phyloP scores from a whole-genome alignment of 2,113 vertebrate genomes.

The Oreotrochilus melanogaster region DNA sequence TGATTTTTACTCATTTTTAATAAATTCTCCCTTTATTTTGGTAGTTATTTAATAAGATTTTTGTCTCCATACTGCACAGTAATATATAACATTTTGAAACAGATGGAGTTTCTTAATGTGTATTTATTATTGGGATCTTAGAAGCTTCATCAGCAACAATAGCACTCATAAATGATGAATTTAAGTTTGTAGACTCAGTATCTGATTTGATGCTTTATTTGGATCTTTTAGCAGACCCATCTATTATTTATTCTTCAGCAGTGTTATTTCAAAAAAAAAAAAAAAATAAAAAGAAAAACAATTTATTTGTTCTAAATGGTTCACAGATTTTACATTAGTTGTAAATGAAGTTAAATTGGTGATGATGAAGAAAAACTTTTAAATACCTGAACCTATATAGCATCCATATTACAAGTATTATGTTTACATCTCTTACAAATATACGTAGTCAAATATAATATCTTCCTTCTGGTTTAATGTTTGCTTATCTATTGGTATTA shows the following conservation, averaged over 20 bases:
- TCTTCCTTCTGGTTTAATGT: background rate
- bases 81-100: background rate
- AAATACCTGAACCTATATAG: background rate
- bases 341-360: background rate
- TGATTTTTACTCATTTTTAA: background rate
- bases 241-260: background rate
- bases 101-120: background rate
- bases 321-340: background rate
- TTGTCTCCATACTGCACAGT: background rate
- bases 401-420: background rate
- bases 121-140: background rate
- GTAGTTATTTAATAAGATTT: background rate
- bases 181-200: background rate
- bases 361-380: background rate
- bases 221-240: background rate
- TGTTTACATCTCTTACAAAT: background rate
- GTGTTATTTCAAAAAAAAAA: background rate
- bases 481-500: background rate
- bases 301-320: slow-evolving; percentile 3
- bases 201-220: background rate
- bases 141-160: background rate
- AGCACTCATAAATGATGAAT: background rate
- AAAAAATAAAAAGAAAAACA: background rate
- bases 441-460: background rate
- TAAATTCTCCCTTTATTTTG: background rate